These are phyloP conservation scores for Prosapia bicincta DNA, from an alignment of 2,888 invertebrate species.

Conservation along the genomic window DNA sequence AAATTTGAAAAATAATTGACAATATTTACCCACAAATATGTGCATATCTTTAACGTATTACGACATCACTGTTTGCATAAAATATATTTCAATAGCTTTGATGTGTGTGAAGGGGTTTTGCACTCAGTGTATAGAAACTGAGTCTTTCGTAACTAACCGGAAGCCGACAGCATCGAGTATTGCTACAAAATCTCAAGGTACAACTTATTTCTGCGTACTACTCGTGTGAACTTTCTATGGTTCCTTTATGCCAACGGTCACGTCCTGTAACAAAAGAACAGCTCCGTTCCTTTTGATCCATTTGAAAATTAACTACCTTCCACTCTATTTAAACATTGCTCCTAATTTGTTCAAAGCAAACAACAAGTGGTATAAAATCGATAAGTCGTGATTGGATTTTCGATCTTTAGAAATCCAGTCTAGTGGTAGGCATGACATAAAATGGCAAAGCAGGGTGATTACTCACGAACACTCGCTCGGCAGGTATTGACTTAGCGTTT, in stretches of 20 bases:
- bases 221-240: not conserved
- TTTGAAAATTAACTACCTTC: not conserved
- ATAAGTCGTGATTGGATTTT: not conserved
- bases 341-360: slow-evolving; percentile 2
- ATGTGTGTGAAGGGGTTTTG: no score
- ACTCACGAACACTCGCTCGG: not conserved
- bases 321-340: not conserved
- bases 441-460: not conserved
- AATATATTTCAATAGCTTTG: no score
- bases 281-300: not conserved
- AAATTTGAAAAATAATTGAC: no score
- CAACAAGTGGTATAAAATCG: not conserved
- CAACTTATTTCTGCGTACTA: no score
- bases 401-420: not conserved
- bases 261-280: not conserved
- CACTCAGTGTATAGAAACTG: no score
- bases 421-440: not conserved
- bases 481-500: not conserved
- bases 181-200: not conserved
- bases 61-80: no score
- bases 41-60: no score
- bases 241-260: not conserved
- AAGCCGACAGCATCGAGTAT: no score
- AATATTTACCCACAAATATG: no score
- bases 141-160: no score